Percentiles rank a stretch among this genome's conserved stretches.
phyloP scores from a whole-genome alignment of 2,113 vertebrate species.

The Corythaeola cristata region DNA sequence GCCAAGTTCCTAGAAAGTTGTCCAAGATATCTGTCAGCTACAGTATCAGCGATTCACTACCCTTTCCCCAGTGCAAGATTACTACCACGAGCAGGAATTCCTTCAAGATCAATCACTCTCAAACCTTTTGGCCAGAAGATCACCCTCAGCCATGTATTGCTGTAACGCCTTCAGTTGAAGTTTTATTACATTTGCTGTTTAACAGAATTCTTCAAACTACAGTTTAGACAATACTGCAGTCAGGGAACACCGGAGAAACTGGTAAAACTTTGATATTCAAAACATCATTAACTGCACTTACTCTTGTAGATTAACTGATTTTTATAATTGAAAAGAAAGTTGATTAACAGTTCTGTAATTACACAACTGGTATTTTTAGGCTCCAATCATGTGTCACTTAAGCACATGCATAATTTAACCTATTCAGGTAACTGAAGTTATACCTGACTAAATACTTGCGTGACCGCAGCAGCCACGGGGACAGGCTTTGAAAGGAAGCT shows the following conservation, averaged over 20 bases:
- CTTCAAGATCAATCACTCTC: background rate
- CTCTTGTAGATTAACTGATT: slow-evolving; percentile 14
- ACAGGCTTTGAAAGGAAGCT: background rate
- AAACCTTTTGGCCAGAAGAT: background rate
- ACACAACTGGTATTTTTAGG: slow-evolving; percentile 40
- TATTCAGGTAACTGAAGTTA: slow-evolving; percentile 15
- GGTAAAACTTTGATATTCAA: background rate
- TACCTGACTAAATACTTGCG: background rate
- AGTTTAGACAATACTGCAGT: background rate
- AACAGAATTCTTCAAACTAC: background rate
- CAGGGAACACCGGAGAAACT: background rate
- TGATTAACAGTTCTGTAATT: slow-evolving; percentile 54
- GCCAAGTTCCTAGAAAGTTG: background rate
- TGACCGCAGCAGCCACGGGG: background rate
- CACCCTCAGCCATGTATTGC: background rate
- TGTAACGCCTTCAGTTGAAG: background rate
- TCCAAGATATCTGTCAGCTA: background rate
- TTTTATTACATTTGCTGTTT: background rate
- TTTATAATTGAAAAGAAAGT: slow-evolving; percentile 42
- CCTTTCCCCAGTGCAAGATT: background rate
- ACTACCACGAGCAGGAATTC: background rate
- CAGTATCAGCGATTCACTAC: background rate
- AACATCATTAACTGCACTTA: slow-evolving; percentile 9
- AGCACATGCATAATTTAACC: slow-evolving; percentile 2
- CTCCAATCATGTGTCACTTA: slow-evolving; percentile 13